phyloP scores from a whole-genome alignment of 2,888 invertebrate genomes.

The Drosophila villosipedis region DNA sequence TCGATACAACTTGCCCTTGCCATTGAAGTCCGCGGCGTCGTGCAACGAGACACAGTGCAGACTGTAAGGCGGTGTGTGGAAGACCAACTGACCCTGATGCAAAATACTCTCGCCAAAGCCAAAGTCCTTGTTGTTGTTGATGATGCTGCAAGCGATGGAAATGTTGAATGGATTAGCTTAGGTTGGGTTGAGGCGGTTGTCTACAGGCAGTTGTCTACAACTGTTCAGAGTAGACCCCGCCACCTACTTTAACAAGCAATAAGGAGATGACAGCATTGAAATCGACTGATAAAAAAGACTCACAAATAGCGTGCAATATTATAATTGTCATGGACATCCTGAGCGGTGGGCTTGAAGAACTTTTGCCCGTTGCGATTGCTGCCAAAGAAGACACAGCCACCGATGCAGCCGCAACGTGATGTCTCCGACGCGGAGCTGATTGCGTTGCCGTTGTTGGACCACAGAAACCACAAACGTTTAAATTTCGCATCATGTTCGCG shows the following conservation, averaged over 20 bases:
- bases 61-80: slow-evolving; percentile 95
- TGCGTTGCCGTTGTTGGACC: slow-evolving; percentile 87
- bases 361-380: slow-evolving; percentile 94
- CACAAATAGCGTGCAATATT: slow-evolving; percentile 89
- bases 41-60: slow-evolving; percentile 91
- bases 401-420: slow-evolving; percentile 96
- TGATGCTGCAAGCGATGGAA: slow-evolving; percentile 86
- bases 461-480: slow-evolving; percentile 97
- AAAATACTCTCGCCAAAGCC: slow-evolving; percentile 98
- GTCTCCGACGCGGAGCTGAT: slow-evolving; percentile 87
- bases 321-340: slow-evolving; percentile 92
- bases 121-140: slow-evolving; percentile 92
- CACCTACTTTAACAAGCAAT: neutral
- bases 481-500: slow-evolving; percentile 93
- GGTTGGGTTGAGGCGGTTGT: neutral
- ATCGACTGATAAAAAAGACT: slow-evolving; percentile 31
- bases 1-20: slow-evolving; percentile 83
- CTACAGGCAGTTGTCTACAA: too few species aligned
- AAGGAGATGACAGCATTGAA: too few species aligned
- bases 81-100: slow-evolving; percentile 93
- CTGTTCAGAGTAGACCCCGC: too few species aligned
- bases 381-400: slow-evolving; percentile 98
- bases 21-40: slow-evolving; percentile 86
- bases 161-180: neutral
- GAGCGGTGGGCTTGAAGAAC: slow-evolving; percentile 94